Evolutionary conservation across 2,797 vertebrate species (phyloP), one percentile per base, ranked within the genome.

Genomic region (Crotalus adamanteus): DNA sequence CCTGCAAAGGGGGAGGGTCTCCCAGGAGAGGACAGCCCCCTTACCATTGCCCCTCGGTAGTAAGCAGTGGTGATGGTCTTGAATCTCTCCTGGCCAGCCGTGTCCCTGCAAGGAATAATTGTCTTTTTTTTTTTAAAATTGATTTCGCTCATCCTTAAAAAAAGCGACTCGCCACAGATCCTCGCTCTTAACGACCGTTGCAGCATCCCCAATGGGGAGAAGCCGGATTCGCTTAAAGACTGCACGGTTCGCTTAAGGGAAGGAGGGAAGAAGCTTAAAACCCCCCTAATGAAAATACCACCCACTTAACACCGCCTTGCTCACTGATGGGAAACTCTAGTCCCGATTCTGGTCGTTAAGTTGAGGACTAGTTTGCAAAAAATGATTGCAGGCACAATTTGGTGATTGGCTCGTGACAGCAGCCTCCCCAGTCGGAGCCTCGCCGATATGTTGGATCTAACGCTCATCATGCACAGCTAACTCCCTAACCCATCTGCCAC

Each of bases 1-100:
- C 26, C 86, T 18, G 14, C 78, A 7, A 12, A 86, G 56, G 12
- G 47, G 47, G 26, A 16, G 18, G 3, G 22, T 55, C 25, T 53
- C 6, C 0, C 20, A 4, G 12, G 57, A 28, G 25, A 26, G 4
- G 8, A 12, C 0, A 13, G 8, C 3, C 37, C n/a, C 92, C 97
- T 73, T 98, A 99, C 99, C 99, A 98, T 98, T 78, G 99, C 99
- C 96, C 99, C 99, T 55, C 99, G 98, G 97, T 99, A 99, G 97
- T 99, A 99, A 9, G 99, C 99, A 0, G 99, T 99, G 0, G 99
- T 99, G 95, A 99, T 99, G 93, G 99, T 99, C 97, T 99, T 99
- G 97, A 99, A 99, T 93, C 99, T 98, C 93, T 99, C 99, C 94
- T 99, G 99, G n/a, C 99, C 99, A 0, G 99, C 99, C 0, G 99